Evolutionary conservation across 1,140 invertebrate species (phyloP).

Genomic region (Propsilocerus akamusi): DNA sequence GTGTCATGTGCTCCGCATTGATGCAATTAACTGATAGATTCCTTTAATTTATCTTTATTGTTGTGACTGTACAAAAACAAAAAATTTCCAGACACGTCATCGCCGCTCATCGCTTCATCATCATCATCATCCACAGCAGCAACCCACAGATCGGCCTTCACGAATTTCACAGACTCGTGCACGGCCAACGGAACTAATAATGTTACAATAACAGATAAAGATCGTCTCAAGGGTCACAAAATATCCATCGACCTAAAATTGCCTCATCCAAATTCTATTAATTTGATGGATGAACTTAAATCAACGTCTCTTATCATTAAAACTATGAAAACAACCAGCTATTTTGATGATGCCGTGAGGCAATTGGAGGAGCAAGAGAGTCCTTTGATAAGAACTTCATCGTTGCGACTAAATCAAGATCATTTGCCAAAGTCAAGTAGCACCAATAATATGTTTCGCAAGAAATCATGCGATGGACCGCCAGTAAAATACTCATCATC

Average conservation of each 20-base stretch:
- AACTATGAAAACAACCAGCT: constrained; percentile 20
- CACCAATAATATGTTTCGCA: background rate
- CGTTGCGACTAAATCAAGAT: background rate
- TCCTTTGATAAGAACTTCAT: background rate
- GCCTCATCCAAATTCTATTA: background rate
- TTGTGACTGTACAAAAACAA: too few species aligned
- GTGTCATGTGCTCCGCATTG: too few species aligned
- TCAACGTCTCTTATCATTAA: constrained; percentile 23
- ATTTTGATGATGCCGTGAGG: constrained; percentile 23
- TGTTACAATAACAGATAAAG: background rate
- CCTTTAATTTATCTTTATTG: too few species aligned
- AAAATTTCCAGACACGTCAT: background rate
- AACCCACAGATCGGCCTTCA: background rate
- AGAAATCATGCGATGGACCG: background rate
- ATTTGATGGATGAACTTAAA: constrained; percentile 15
- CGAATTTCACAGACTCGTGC: background rate
- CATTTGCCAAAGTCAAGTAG: constrained; percentile 3
- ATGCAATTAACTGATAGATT: too few species aligned
- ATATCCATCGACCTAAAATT: constrained; percentile 1
- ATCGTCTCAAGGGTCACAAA: background rate
- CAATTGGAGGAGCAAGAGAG: constrained; percentile 9
- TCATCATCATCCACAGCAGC: background rate
- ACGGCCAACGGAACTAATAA: background rate
- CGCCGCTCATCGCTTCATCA: too few species aligned
- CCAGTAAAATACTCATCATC: background rate